Conservation (phyloP, 2,888 invertebrate species). For the Mantis religiosa region DNA sequence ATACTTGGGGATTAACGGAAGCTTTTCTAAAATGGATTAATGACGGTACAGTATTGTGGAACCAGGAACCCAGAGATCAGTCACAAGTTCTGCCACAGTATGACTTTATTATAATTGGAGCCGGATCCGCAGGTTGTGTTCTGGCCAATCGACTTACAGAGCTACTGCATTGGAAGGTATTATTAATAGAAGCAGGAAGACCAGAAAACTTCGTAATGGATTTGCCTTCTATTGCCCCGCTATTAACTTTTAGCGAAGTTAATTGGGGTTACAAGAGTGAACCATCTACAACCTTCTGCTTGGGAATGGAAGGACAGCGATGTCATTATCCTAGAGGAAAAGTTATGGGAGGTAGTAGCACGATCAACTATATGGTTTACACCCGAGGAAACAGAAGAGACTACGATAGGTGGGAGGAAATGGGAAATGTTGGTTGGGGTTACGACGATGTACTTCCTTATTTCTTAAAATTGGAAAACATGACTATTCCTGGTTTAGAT, state of each 20-base stretch:
- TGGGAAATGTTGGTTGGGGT: slow-evolving; percentile 71
- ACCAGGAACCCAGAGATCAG: no score
- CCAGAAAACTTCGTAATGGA: no score
- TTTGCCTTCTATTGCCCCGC: no score
- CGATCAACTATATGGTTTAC: slow-evolving; percentile 78
- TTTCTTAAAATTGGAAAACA: slow-evolving; percentile 72
- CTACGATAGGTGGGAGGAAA: slow-evolving; percentile 69
- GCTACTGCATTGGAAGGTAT: no score
- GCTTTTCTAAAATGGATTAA: no score
- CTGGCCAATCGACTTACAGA: no score
- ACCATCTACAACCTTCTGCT: background rate
- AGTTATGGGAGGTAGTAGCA: slow-evolving; percentile 76
- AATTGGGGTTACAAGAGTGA: background rate
- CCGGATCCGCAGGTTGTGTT: no score
- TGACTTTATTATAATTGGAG: no score
- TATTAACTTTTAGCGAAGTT: background rate
- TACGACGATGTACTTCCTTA: slow-evolving; percentile 70
- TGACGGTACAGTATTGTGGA: no score
- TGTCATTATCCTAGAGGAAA: slow-evolving; percentile 66
- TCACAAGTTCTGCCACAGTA: no score
- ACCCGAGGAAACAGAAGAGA: slow-evolving; percentile 64
- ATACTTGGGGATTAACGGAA: slow-evolving; percentile 45
- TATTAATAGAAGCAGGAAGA: no score
- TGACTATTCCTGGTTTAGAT: slow-evolving; percentile 39
- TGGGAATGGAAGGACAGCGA: slow-evolving; percentile 51